These are phyloP conservation scores for Carabus problematicus DNA, from an alignment of 2,888 invertebrate genomes.

Conservation along the genomic window DNA sequence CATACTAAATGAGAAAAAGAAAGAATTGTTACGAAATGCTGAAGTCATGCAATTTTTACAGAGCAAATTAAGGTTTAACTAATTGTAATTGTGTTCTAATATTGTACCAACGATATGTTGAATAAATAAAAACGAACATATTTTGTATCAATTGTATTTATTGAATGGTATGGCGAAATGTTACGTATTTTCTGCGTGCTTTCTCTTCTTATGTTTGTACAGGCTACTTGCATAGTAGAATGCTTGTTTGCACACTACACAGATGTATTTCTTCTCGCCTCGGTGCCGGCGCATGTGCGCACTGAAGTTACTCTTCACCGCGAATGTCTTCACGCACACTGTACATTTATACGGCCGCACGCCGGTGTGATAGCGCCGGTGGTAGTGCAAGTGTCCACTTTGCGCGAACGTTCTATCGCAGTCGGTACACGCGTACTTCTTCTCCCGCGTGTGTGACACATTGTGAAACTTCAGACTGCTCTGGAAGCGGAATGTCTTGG, in stretches of 20 bases:
- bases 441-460: not conserved
- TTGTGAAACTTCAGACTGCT: not conserved
- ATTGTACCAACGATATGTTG: not conserved
- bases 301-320: not conserved
- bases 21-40: slow-evolving; percentile 30
- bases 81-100: slow-evolving; percentile 5
- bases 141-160: too few species aligned
- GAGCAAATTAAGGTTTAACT: slow-evolving; percentile 36
- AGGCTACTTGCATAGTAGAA: not conserved
- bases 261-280: not conserved
- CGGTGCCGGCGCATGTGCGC: not conserved
- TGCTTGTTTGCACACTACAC: not conserved
- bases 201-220: not conserved
- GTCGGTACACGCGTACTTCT: not conserved
- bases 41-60: slow-evolving; percentile 33
- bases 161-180: not conserved
- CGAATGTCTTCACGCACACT: not conserved
- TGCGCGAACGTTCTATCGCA: not conserved
- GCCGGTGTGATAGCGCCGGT: not conserved
- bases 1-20: slow-evolving; percentile 39
- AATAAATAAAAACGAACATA: too few species aligned
- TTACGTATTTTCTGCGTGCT: not conserved
- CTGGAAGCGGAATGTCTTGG: not conserved
- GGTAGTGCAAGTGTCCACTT: not conserved
- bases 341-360: not conserved